A percentile compares a stretch with the other conserved stretches of the same genome.
These are phyloP conservation scores for Plebejus anna DNA, from an alignment of 2,888 invertebrate species.

Conservation along the genomic window DNA sequence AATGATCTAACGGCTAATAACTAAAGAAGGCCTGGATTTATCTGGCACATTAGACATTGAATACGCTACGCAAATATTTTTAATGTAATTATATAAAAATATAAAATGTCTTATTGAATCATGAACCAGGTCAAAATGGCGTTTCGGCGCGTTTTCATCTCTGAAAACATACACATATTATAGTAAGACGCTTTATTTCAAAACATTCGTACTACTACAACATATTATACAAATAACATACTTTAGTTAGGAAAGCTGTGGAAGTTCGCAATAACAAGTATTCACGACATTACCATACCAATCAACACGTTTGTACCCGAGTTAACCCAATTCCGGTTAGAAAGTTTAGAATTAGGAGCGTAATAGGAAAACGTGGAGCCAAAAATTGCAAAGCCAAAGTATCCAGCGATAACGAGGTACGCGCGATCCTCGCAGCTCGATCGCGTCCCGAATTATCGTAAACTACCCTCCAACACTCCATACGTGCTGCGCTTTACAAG, in stretches of 20 bases:
- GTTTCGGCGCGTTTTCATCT: no score
- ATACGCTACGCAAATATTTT: no score
- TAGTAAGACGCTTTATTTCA: no score
- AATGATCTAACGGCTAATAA: no score
- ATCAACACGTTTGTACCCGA: background rate
- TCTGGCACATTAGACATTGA: no score
- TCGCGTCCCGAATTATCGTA: constrained; percentile 47
- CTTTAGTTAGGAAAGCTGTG: background rate
- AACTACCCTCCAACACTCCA: constrained; percentile 42
- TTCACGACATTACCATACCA: background rate
- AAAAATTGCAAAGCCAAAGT: constrained; percentile 26
- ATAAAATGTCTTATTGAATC: no score
- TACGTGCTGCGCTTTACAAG: constrained; percentile 38
- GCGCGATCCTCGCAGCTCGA: constrained; percentile 34
- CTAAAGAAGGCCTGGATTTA: no score
- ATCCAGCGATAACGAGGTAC: constrained; percentile 27
- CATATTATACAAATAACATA: background rate
- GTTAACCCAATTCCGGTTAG: background rate
- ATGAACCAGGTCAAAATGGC: no score
- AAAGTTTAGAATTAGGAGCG: constrained; percentile 19
- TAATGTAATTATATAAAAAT: no score
- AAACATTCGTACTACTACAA: background rate
- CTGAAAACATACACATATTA: no score
- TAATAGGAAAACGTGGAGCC: constrained; percentile 15
- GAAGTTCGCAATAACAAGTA: background rate